Evolutionary conservation across 2,797 vertebrate genomes (phyloP), one percentile per base, ranked within the genome.

Genomic region (Hyperoplus lanceolatus): DNA sequence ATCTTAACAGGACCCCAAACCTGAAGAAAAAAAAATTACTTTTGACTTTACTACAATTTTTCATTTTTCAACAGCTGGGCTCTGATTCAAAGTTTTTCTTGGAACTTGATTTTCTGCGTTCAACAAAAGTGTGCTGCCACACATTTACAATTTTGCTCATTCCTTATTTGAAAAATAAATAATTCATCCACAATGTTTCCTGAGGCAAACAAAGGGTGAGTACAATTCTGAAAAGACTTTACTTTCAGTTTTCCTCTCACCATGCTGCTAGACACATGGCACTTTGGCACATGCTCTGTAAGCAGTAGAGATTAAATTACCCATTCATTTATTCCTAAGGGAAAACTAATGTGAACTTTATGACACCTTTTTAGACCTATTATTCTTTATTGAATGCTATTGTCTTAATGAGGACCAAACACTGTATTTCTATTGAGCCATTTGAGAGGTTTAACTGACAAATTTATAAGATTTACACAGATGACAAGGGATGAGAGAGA

Each of bases 201-300:
- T 62, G 93, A 95, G 7, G 71, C 66, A 46, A 89, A 75, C 63
- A 93, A 85, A 63, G 83, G 93, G 95, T 96, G 79, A 95, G 93
- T 87, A 10, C 6, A 70, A 10, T 61, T 53, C 42, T 53, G 6
- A 5, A 75, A 18, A 54, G 0, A 5, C 4, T 64, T 8, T 70
- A 4, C 41, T 21, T 55, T 65, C 14, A 15, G 14, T 0, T 50
- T 46, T 45, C 13, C 10, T 50, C 10, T 7, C 3, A 7, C 1
- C 55, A 16, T 42, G 72, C 49, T 14, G 51, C 38, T 4, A 72
- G 53, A 6, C 85, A 80, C 80, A 42, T 74, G 84, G 21, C 2
- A 1, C 53, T 58, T 60, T 50, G 73, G 8, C 76, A 38, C 75
- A 66, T 78, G 74, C 11, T 62, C 56, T 36, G 1, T 46, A 16